Evolutionary conservation across 1,140 invertebrate species (phyloP).

Genomic region (Planococcus citri): DNA sequence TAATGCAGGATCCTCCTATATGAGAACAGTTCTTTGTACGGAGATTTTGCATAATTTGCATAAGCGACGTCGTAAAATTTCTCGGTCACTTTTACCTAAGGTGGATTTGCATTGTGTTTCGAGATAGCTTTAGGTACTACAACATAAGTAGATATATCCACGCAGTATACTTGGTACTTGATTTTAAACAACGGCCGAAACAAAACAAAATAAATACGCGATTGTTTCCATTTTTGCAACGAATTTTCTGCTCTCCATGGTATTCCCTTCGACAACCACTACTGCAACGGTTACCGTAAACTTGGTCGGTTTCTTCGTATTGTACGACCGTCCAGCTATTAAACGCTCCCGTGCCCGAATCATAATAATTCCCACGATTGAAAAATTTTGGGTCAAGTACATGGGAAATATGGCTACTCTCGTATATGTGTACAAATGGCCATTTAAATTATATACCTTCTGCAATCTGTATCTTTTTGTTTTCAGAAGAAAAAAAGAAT

Average conservation of each 20-base stretch:
- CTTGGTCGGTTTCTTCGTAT: background rate
- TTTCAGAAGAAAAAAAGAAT: no score
- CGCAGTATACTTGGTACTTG: no score
- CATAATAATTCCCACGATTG: slow-evolving; percentile 14
- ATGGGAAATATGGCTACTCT: background rate
- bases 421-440: background rate
- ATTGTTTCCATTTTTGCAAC: slow-evolving; percentile 9
- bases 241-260: background rate
- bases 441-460: background rate
- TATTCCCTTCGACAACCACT: background rate
- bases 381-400: slow-evolving; percentile 19
- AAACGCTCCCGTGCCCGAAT: slow-evolving; percentile 8
- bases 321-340: background rate
- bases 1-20: background rate
- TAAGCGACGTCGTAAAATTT: slow-evolving; percentile 12
- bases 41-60: slow-evolving; percentile 10
- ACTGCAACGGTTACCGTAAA: background rate
- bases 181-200: background rate
- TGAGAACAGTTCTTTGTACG: background rate
- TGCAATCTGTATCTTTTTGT: no score
- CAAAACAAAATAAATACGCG: background rate
- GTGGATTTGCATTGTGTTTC: slow-evolving; percentile 5
- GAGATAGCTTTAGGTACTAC: no score
- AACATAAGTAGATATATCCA: background rate
- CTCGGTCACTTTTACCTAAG: slow-evolving; percentile 12